phyloP scores from a whole-genome alignment of 2,888 invertebrate genomes.

The Drosophila atripex region DNA sequence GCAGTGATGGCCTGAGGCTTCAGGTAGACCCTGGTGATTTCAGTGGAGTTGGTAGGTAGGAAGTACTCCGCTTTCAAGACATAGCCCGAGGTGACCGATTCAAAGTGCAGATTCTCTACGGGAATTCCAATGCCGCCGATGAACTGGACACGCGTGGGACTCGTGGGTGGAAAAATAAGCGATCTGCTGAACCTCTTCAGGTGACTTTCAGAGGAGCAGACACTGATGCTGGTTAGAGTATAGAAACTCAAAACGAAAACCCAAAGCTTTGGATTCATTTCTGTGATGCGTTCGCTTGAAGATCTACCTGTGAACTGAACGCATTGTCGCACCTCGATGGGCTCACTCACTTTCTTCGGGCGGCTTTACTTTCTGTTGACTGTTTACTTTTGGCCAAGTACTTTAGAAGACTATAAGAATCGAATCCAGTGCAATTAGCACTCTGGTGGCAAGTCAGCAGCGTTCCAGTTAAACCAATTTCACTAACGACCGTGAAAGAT shows the following conservation, averaged over 20 bases:
- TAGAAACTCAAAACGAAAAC: neutral
- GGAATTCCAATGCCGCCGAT: constrained; percentile 83
- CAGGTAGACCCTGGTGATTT: constrained; percentile 72
- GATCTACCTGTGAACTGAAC: constrained; percentile 50
- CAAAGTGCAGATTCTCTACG: constrained; percentile 74
- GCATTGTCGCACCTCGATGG: constrained; percentile 44
- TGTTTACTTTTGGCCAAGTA: constrained; percentile 23
- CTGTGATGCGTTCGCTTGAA: constrained; percentile 24
- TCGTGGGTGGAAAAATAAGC: constrained; percentile 80
- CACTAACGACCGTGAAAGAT: constrained; percentile 44
- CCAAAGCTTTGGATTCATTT: constrained; percentile 12
- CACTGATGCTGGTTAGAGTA: neutral
- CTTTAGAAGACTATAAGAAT: constrained; percentile 10
- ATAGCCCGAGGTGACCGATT: constrained; percentile 82
- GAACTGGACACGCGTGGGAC: constrained; percentile 82
- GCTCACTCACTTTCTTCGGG: constrained; percentile 53
- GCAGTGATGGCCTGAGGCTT: constrained; percentile 74
- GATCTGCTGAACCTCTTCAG: constrained; percentile 59
- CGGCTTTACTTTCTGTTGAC: constrained; percentile 42
- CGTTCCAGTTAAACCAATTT: constrained; percentile 55
- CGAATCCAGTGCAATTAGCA: constrained; percentile 66
- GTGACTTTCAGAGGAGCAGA: constrained; percentile 15
- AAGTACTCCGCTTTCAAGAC: constrained; percentile 82
- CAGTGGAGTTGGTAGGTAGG: constrained; percentile 75
- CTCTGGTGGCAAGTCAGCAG: constrained; percentile 38